These are phyloP conservation scores for Nemoura dubitans DNA, from an alignment of 2,888 invertebrate species.

Conservation along the genomic window DNA sequence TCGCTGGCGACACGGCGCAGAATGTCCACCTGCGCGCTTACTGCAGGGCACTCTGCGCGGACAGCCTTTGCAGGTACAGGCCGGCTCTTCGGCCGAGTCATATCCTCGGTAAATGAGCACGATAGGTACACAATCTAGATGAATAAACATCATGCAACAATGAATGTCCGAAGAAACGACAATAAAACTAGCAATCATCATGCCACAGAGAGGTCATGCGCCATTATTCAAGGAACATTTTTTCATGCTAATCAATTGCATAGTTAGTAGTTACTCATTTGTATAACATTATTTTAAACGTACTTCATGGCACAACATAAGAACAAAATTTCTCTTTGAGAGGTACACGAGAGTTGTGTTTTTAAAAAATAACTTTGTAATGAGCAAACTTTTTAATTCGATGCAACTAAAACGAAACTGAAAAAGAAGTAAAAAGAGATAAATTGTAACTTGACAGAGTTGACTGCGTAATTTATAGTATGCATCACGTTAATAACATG, in stretches of 20 bases:
- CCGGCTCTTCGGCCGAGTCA: not conserved
- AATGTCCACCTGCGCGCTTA: not conserved
- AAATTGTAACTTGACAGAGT: not conserved
- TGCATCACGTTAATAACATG: not conserved
- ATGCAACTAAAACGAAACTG: not conserved
- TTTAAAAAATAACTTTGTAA: slow-evolving; percentile 4
- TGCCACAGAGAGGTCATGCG: not conserved
- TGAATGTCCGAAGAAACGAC: slow-evolving; percentile 21
- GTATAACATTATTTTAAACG: not conserved
- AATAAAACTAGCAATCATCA: slow-evolving; percentile 7
- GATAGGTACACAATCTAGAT: slow-evolving; percentile 8
- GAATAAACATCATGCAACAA: slow-evolving; percentile 28
- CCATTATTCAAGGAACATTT: not conserved
- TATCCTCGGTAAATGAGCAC: not conserved
- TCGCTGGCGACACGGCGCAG: not conserved
- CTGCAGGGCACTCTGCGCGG: not conserved
- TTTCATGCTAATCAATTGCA: not conserved
- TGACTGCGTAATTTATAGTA: not conserved
- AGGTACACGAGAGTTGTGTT: not conserved
- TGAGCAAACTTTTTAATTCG: not conserved
- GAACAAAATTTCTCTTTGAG: not conserved
- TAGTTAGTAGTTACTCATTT: not conserved
- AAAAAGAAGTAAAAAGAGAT: not conserved
- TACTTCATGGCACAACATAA: not conserved
- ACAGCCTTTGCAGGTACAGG: not conserved